Percentiles rank a stretch among this genome's conserved stretches.
Evolutionary conservation across 2,113 vertebrate genomes (phyloP).

Genomic region (Chelonoidis abingdonii): DNA sequence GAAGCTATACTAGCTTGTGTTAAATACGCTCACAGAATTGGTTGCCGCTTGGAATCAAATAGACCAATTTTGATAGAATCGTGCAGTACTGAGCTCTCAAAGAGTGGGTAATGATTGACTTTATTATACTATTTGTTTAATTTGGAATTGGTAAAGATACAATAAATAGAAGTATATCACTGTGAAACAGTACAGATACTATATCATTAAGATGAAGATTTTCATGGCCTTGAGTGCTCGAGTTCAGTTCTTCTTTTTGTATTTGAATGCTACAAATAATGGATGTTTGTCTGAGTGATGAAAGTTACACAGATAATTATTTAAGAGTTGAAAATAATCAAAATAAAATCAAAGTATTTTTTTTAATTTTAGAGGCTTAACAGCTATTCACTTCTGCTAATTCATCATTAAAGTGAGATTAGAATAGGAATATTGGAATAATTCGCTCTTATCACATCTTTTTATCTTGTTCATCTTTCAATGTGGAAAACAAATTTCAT

Average conservation of each 20-base stretch:
- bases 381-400: slow-evolving; percentile 10
- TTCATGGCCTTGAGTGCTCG: background rate
- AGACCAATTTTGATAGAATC: background rate
- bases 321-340: background rate
- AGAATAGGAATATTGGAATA: background rate
- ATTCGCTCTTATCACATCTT: background rate
- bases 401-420: background rate
- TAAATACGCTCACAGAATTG: background rate
- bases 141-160: background rate
- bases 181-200: background rate
- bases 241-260: background rate
- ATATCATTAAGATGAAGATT: background rate
- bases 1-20: background rate
- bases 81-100: background rate
- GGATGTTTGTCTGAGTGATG: background rate
- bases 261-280: background rate
- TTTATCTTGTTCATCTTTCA: slow-evolving; percentile 27
- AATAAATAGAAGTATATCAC: background rate
- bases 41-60: background rate
- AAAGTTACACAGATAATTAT: background rate
- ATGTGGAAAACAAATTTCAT: background rate
- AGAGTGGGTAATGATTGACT: slow-evolving; percentile 19
- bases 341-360: background rate
- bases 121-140: slow-evolving; percentile 7
- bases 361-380: background rate